Conservation (phyloP, 2,113 vertebrate species). For the Oriolus oriolus region DNA sequence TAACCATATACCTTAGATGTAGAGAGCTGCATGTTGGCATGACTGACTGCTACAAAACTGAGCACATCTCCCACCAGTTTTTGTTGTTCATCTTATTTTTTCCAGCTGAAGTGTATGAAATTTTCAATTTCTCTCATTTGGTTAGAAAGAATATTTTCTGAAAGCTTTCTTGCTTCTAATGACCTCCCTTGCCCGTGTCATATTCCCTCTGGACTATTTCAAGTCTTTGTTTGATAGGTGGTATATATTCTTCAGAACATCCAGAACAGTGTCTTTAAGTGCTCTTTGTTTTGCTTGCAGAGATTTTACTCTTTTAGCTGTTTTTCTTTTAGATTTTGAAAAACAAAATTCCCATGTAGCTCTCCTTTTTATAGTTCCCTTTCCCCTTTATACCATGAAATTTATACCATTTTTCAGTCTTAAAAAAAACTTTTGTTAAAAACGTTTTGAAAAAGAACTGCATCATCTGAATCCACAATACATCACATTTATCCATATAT, state of each 20-base stretch:
- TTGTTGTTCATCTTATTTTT: not conserved
- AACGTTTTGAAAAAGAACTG: not conserved
- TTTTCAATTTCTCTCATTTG: not conserved
- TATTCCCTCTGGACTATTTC: not conserved
- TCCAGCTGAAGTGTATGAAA: not conserved
- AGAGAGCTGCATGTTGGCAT: not conserved
- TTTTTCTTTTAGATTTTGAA: not conserved
- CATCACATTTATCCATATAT: not conserved
- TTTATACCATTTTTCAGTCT: too few relatives aligned
- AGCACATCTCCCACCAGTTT: not conserved
- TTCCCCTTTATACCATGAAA: not conserved
- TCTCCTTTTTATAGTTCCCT: not conserved
- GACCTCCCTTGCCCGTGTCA: not conserved
- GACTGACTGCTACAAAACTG: not conserved
- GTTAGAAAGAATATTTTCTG: not conserved
- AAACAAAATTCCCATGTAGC: not conserved
- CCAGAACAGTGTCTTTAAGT: not conserved
- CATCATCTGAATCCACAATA: not conserved
- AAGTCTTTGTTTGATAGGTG: not conserved
- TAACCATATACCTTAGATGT: fast-evolving
- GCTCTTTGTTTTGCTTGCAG: not conserved
- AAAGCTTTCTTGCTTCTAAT: not conserved
- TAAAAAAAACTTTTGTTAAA: not conserved
- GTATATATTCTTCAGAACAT: not conserved
- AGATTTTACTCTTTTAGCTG: not conserved